Base-by-base conservation (phyloP, 1,140 invertebrate genomes). In the Eriocheir sinensis region DNA sequence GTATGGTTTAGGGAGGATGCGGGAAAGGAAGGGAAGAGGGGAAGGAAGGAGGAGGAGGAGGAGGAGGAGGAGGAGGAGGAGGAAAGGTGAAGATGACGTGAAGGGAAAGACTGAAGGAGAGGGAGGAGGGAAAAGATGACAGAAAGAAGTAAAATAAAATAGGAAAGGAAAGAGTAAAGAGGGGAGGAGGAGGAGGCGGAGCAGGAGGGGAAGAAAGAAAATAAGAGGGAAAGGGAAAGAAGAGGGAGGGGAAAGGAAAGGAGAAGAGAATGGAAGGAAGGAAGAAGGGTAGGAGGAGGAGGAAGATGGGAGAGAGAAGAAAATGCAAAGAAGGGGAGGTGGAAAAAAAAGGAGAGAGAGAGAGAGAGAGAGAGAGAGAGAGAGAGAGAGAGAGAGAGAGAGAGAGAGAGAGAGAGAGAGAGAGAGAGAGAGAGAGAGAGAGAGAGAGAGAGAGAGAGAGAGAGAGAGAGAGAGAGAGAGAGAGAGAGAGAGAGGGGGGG, bases 361-460 rank as follows among this genome's bases (percentile, higher is more conserved):
- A 88, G 3, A 8, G 34, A 40, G 85, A 88, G 36, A 88, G 85
- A 38, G 85, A 38, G 36, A 88, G 85, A 38, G n/a, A 38, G 85
- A 38, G 30, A 38, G 85, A 88, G n/a, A 32, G 85, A 38, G 85
- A 88, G 85, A 38, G 85, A 88, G 85, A 38, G 85, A 88, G 85
- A 38, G 85, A 88, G 85, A 38, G 85, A 88, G 85, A 38, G 85
- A 88, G 85, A 38, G 85, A 88, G 85, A 38, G 85, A 85, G 83
- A 85, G 83, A 85, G 83, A 85, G 83, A 32, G 83, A 85, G 83
- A 85, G 83, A 85, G 83, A 34, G 83, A 85, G 83, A 85, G 83
- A 32, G 83, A 85, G 83, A 85, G 83, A 32, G 83, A 85, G 83
- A 85, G 83, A 85, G 83, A 32, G 83, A 85, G 83, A 85, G 83